These are phyloP conservation scores for Ispidina lecontei DNA, from an alignment of 2,797 vertebrate genomes.

Conservation along the genomic window DNA sequence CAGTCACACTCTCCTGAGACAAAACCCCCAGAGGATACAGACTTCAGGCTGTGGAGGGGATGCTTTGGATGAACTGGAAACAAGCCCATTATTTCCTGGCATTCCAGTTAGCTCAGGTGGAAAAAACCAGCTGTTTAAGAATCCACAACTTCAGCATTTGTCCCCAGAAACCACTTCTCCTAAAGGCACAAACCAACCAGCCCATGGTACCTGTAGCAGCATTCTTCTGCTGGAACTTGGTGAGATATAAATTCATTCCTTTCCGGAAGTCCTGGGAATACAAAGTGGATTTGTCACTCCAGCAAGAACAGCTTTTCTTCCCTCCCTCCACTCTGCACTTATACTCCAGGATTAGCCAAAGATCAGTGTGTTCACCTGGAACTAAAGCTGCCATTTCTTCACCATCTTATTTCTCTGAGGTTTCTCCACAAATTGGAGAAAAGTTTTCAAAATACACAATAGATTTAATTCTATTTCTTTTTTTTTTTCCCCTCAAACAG, in stretches of 20 bases:
- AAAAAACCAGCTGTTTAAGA: neutral
- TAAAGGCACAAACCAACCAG: neutral
- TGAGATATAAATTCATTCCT: constrained; percentile 97
- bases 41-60: neutral
- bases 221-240: constrained; percentile 97
- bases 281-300: neutral
- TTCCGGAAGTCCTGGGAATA: constrained; percentile 93
- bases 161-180: neutral
- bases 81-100: neutral
- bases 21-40: neutral
- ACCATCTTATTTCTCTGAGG: neutral
- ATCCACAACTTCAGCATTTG: neutral
- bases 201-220: constrained; percentile 89
- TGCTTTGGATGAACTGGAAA: neutral
- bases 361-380: neutral
- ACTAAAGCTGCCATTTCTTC: neutral
- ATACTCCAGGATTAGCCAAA: neutral
- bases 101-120: neutral
- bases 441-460: neutral
- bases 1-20: neutral
- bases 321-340: neutral
- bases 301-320: neutral
- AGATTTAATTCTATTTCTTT: neutral
- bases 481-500: neutral
- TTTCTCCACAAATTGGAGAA: neutral